Percentiles rank a stretch among this genome's conserved stretches.
phyloP scores from a whole-genome alignment of 2,888 invertebrate species.

The Melanchra persicariae region DNA sequence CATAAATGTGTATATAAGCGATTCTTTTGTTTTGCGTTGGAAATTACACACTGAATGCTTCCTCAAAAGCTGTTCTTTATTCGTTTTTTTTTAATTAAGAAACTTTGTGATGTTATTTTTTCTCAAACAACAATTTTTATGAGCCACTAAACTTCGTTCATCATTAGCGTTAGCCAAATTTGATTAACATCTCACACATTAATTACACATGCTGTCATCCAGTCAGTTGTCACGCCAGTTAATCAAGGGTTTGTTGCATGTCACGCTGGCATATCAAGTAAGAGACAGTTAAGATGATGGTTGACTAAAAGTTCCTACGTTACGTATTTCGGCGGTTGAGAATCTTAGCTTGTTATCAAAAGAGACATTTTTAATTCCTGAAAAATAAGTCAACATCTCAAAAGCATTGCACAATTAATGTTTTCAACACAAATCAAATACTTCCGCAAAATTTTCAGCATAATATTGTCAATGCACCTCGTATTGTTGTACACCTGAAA shows the following conservation, averaged over 20 bases:
- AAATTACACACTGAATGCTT: background rate
- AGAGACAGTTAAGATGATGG: constrained; percentile 20
- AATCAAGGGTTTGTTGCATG: constrained; percentile 60
- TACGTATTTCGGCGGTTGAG: background rate
- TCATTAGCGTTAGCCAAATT: constrained; percentile 20
- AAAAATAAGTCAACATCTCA: no score
- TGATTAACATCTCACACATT: constrained; percentile 53
- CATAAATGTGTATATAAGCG: background rate
- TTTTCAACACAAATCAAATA: no score
- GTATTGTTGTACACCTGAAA: constrained; percentile 35
- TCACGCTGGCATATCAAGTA: constrained; percentile 54
- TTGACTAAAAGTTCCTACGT: no score
- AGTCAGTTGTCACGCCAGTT: constrained; percentile 57
- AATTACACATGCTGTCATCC: constrained; percentile 55
- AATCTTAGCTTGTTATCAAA: background rate
- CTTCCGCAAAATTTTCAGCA: no score
- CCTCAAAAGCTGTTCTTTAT: no score
- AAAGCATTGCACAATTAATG: background rate
- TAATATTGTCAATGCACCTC: background rate
- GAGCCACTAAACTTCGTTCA: background rate
- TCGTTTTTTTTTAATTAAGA: no score
- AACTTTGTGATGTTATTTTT: background rate
- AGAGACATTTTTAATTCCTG: background rate
- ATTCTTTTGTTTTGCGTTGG: background rate
- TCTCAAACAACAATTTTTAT: background rate